Percentiles rank a stretch among this genome's conserved stretches.
Evolutionary conservation across 2,797 vertebrate genomes (phyloP).

Genomic region (Malacoraja senta): DNA sequence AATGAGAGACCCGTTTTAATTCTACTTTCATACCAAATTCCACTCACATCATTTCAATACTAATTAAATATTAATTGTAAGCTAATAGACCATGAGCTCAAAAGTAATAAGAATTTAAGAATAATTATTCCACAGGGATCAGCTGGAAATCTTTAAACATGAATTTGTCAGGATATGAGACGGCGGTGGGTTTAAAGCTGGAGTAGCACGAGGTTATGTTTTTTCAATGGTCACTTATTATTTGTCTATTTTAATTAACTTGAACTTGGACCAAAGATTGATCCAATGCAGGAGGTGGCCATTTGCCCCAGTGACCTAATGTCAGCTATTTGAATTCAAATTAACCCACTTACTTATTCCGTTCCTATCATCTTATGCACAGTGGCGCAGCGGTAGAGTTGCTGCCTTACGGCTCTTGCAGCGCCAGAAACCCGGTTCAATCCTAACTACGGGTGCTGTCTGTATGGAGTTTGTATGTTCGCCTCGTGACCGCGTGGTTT

Average conservation of each 20-base stretch:
- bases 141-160: not conserved
- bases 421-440: too few species aligned
- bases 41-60: not conserved
- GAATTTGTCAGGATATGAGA: not conserved
- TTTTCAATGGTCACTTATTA: not conserved
- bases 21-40: not conserved
- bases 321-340: not conserved
- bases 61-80: slow-evolving; percentile 6
- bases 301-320: not conserved
- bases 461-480: too few species aligned
- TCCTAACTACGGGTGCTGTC: too few species aligned
- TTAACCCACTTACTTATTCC: not conserved
- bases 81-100: slow-evolving; percentile 1
- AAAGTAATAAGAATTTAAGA: not conserved
- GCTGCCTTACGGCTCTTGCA: too few species aligned
- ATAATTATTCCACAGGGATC: not conserved
- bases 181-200: not conserved
- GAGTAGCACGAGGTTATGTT: not conserved
- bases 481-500: too few species aligned
- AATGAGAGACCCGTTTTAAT: not conserved
- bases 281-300: not conserved
- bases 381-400: too few species aligned
- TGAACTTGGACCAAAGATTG: not conserved
- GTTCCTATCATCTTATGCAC: too few species aligned
- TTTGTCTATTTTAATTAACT: not conserved